These are phyloP conservation scores for Drosophila antonietae DNA, from an alignment of 2,888 invertebrate genomes.

Conservation along the genomic window DNA sequence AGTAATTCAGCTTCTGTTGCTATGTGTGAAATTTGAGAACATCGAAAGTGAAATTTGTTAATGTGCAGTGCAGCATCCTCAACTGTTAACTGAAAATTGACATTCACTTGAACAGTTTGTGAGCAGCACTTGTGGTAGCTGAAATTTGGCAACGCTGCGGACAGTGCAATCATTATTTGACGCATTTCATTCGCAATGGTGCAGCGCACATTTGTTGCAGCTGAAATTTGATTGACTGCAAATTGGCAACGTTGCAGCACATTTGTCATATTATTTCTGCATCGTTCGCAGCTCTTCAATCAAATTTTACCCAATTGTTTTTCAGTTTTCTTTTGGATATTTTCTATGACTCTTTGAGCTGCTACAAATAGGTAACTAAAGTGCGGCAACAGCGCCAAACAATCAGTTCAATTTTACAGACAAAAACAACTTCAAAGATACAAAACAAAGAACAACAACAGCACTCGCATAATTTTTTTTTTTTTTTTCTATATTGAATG, in stretches of 20 bases:
- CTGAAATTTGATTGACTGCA: background rate
- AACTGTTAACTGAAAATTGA: background rate
- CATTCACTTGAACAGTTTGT: no score
- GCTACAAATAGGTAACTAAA: conserved; percentile 53
- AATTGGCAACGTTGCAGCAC: conserved; percentile 23
- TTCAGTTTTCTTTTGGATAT: background rate
- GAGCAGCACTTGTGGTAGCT: background rate
- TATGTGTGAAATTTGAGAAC: no score
- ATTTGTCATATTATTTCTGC: background rate
- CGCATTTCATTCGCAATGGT: background rate
- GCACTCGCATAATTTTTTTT: conserved; percentile 60
- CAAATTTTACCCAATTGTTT: background rate
- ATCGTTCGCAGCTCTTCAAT: background rate
- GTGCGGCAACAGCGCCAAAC: conserved; percentile 44
- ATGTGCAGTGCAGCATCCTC: background rate
- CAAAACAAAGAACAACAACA: conserved; percentile 63
- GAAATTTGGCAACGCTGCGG: conserved; percentile 14
- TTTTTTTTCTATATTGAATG: conserved; percentile 11
- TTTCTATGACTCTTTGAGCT: conserved; percentile 3
- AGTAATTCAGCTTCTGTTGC: no score
- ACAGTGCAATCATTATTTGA: background rate
- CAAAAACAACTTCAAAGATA: conserved; percentile 8
- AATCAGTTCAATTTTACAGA: conserved; percentile 20
- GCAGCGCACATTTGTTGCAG: background rate
- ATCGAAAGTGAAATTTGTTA: background rate